phyloP scores from a whole-genome alignment of 2,888 invertebrate genomes.

The Ophion slaviceki region DNA sequence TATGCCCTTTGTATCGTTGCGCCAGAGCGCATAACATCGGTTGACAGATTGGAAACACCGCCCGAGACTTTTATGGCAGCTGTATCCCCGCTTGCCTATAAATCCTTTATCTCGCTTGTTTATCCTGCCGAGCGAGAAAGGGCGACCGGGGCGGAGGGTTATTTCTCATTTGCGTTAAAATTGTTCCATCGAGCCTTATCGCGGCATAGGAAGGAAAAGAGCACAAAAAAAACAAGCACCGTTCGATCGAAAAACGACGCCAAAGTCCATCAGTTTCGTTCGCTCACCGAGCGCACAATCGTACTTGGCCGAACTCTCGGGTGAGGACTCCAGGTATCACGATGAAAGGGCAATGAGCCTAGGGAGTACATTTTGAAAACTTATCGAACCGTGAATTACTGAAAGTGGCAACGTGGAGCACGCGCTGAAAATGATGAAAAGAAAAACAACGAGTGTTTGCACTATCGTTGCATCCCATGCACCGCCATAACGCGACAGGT shows the following conservation, averaged over 20 bases:
- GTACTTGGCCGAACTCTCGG: neutral
- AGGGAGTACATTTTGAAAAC: neutral
- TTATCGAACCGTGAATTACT: neutral
- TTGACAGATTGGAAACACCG: slow-evolving; percentile 79
- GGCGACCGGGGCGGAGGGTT: slow-evolving; percentile 28
- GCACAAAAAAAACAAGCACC: neutral
- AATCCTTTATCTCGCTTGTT: slow-evolving; percentile 78
- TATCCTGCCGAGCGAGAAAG: slow-evolving; percentile 68
- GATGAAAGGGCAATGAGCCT: neutral
- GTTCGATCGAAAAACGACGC: neutral
- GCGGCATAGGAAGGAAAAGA: slow-evolving; percentile 15
- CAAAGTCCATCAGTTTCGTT: neutral
- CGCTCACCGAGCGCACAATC: neutral
- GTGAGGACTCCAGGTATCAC: neutral
- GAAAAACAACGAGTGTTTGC: no score
- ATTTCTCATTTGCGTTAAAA: slow-evolving; percentile 78
- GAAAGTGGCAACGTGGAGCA: neutral
- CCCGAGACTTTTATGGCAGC: slow-evolving; percentile 78
- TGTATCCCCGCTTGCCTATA: slow-evolving; percentile 73
- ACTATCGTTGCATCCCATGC: no score
- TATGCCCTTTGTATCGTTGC: neutral
- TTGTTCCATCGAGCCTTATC: slow-evolving; percentile 63
- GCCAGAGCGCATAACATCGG: slow-evolving; percentile 48
- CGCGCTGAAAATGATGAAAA: no score
- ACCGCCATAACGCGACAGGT: no score